Base-by-base conservation (phyloP, 2,797 vertebrate species). In the Hydrolagus colliei region DNA sequence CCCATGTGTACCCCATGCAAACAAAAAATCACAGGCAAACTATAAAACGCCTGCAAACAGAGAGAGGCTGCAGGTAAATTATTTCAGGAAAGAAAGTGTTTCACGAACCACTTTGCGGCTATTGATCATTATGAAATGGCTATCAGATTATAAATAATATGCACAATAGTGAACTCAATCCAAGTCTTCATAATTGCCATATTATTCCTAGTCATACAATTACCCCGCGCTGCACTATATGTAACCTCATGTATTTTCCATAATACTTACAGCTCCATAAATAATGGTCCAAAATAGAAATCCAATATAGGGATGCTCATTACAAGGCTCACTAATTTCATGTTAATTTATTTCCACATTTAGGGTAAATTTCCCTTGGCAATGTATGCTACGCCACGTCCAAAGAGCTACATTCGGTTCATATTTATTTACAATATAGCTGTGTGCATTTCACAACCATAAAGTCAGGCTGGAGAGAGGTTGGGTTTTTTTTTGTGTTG, bases 321-420 rank as follows among this genome's bases (percentile, higher is more conserved):
- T 68, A 84, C 79, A 84, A 27, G 79, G 65, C 27, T 84, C 63
- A 65, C 65, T 84, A 84, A 84, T 84, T 84, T 71, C 79, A 84
- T 71, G 79, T 84, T 84, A 84, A 84, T 84, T 84, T 84, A 84
- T 84, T 84, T 84, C 79, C 65, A 84, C 79, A 84, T 84, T 84
- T 84, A 27, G 27, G n/a, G 35, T 10, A 73, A 84, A 71, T 41
- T 14, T 67, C 32, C 79, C 65, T 71, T 35, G 65, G 11, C 65
- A 84, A n/a, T 62, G 61, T 76, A 76, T 61, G 41, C 74, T n/a
- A 5, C 27, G 65, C 32, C 65, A 84, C 16, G 65, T 68, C 65
- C 63, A 32, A n/a, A 52, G 41, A 52, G 6, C 41, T 52, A 52
- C 6, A 52, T 3, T 52, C 41, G 41, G 41, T 52, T 52, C 0